Evolutionary conservation across 2,888 invertebrate genomes (phyloP), one percentile per base, ranked within the genome.

Genomic region (Drosophila helvetica): DNA sequence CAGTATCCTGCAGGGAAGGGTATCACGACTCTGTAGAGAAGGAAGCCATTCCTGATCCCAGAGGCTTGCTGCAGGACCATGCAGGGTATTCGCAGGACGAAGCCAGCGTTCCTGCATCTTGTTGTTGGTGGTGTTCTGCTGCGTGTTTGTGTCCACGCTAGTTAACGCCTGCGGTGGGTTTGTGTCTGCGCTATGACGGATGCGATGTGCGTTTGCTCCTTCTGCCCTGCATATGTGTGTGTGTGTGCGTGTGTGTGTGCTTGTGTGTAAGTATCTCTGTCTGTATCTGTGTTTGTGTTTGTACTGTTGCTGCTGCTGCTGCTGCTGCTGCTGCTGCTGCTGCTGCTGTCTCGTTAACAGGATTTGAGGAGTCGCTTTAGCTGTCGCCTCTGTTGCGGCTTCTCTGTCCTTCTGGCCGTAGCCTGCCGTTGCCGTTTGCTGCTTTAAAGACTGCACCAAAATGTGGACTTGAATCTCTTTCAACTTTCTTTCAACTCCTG

Each of bases 301-400:
- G 38, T 42, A 6, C 47, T 42, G 18, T 45, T 42, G 48, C 45
- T 63, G 57, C 53, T 25, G 25, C 22, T 22, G 22, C 4, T 22
- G 22, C 22, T 22, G 19, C n/a, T n/a, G n/a, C n/a, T n/a, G 19
- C 2, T 19, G 19, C 4, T 22, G 27, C 8, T 27, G 33, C 48
- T 42, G 18, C 45, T 42, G 48, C 45, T 64, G 57, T 56, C 57
- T 75, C 63, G 64, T 71, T 78, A 80, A 63, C 58, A 68, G 52
- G 62, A 60, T 72, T 78, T 67, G 33, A 67, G 66, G 76, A 76
- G 84, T 76, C 81, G 75, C 53, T 68, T 74, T 50, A 59, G 48
- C 58, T 63, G 48, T 46, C 45, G 56, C 56, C 73, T 57, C 61
- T 65, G 60, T 65, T 75, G 64, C 64, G 66, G 59, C 62, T 68